Evolutionary conservation across 2,797 vertebrate species (phyloP).

Genomic region (Enteromius viviparus): DNA sequence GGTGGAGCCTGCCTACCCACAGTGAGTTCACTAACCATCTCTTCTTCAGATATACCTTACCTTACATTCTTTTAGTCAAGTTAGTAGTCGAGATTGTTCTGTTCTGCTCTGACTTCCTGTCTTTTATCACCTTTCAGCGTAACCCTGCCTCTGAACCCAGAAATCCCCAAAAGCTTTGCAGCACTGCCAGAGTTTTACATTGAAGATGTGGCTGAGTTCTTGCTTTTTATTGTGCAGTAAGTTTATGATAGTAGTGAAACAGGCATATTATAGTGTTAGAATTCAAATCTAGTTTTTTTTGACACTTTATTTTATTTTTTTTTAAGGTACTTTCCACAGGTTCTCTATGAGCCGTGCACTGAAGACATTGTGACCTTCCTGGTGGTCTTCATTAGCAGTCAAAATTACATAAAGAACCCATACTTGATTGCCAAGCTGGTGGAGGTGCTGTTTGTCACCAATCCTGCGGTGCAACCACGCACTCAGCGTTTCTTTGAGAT

Average conservation of each 20-base stretch:
- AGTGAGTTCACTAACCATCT: constrained; percentile 78
- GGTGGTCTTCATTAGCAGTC: constrained; percentile 97
- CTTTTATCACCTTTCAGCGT: constrained; percentile 74
- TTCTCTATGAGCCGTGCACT: constrained; percentile 97
- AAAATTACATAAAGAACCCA: constrained; percentile 98
- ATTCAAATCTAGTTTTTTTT: neutral
- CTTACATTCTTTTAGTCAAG: neutral
- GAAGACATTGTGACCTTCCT: constrained; percentile 97
- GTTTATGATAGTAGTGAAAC: constrained; percentile 64
- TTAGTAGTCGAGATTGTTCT: neutral
- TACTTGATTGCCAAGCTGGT: constrained; percentile 98
- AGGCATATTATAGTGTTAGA: neutral
- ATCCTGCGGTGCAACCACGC: constrained; percentile 94
- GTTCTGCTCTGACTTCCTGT: neutral
- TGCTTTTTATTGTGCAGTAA: constrained; percentile 99
- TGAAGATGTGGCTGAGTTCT: constrained; percentile 98
- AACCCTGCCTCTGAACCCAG: constrained; percentile 89
- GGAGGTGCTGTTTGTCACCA: constrained; percentile 98
- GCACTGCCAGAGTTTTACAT: constrained; percentile 98
- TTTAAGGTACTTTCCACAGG: constrained; percentile 95
- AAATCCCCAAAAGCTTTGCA: constrained; percentile 96
- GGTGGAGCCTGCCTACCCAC: constrained; percentile 92
- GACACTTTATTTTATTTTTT: neutral
- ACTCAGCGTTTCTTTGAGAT: constrained; percentile 98
- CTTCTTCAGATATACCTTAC: neutral